Percentiles rank a stretch among this genome's conserved stretches.
These are phyloP conservation scores for roundworm (Caenorhabditis elegans) DNA, from an alignment of 1,140 invertebrate species.

Conservation along the genomic window DNA sequence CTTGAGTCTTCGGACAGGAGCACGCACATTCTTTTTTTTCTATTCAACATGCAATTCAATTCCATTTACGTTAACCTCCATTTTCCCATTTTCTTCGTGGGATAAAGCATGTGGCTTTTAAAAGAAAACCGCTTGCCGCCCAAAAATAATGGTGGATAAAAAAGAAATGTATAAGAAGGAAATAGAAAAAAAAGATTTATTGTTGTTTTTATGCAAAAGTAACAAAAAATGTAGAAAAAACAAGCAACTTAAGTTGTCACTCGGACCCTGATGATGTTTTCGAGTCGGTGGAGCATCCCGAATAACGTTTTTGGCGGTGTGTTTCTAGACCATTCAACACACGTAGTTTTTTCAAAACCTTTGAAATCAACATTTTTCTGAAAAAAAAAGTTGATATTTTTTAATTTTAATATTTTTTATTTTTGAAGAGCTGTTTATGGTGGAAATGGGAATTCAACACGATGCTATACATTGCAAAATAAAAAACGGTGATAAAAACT, in stretches of 20 bases:
- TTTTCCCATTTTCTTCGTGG: neutral
- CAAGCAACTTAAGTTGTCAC: neutral
- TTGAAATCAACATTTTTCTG: neutral
- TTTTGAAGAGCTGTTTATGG: too few species aligned
- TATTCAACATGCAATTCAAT: neutral
- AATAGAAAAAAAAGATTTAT: too few species aligned
- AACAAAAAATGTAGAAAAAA: neutral
- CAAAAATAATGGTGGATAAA: too few species aligned
- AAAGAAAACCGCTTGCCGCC: too few species aligned
- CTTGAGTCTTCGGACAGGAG: neutral
- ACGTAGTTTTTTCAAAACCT: neutral
- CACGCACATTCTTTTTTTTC: neutral
- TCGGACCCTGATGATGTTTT: neutral
- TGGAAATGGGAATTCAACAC: too few species aligned
- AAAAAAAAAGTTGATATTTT: too few species aligned
- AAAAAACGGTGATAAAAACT: too few species aligned
- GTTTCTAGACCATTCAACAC: neutral
- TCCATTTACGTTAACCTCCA: conserved; percentile 9
- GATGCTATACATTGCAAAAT: too few species aligned
- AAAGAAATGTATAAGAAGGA: too few species aligned
- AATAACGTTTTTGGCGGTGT: neutral
- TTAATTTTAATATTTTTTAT: too few species aligned
- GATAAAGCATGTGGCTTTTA: too few species aligned
- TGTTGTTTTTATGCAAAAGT: too few species aligned
- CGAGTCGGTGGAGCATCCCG: neutral